phyloP scores from a whole-genome alignment of 2,888 invertebrate genomes.

The Penaeus monodon region DNA sequence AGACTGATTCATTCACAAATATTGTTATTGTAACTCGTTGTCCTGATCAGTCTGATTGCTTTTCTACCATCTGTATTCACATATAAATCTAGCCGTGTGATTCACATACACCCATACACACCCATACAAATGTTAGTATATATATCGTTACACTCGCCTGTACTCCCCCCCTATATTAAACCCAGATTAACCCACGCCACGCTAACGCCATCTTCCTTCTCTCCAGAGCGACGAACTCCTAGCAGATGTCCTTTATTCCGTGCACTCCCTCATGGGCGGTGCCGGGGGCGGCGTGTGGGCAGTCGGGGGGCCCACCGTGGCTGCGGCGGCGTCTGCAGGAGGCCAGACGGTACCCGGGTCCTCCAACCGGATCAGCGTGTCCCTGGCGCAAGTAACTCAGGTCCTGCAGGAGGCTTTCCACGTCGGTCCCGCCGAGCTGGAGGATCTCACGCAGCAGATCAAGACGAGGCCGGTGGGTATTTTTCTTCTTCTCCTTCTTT shows the following conservation, averaged over 20 bases:
- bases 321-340: background rate
- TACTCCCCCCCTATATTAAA: background rate
- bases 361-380: constrained; percentile 16
- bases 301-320: constrained; percentile 22
- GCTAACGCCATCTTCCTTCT: too few relatives aligned
- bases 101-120: too few relatives aligned
- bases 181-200: background rate
- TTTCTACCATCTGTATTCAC: too few relatives aligned
- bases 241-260: constrained; percentile 41
- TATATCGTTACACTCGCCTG: too few relatives aligned
- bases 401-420: constrained; percentile 47
- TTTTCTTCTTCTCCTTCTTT: background rate
- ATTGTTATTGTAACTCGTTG: too few relatives aligned
- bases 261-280: constrained; percentile 48
- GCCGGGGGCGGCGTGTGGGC: constrained; percentile 40
- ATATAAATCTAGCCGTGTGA: too few relatives aligned
- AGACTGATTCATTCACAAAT: too few relatives aligned
- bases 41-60: too few relatives aligned
- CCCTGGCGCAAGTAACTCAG: constrained; percentile 36
- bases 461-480: constrained; percentile 15
- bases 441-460: background rate
- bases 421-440: constrained; percentile 8
- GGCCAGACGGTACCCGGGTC: background rate
- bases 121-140: too few relatives aligned
- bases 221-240: constrained; percentile 47